Base-by-base conservation (phyloP, 2,888 invertebrate genomes). In the Bibio marci region DNA sequence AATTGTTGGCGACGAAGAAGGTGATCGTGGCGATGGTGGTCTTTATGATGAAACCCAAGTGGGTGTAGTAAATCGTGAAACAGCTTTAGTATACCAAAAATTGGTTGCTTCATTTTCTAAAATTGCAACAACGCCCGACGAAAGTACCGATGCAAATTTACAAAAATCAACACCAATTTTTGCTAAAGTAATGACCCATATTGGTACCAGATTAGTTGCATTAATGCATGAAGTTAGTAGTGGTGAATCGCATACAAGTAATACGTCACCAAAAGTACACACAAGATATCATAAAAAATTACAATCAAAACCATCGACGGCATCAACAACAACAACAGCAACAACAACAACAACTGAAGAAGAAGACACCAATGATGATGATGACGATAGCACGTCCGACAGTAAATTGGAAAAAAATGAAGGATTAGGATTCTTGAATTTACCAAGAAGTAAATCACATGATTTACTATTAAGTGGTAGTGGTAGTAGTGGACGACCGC, bases 201-300 rank as follows among this genome's bases (percentile, higher is more conserved):
- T 90, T 41, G 87, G 88, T 10, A 81, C 82, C 33, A 66, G 87
- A 18, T 61, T 90, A 43, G 86, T 87, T 19, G 86, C 87, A 1
- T 64, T 90, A 43, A 90, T 90, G 90, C 87, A 88, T 55, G 88
- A 90, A 56, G 88, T 88, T 2, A 85, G 83, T 13, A 82, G 79
- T 36, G 81, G 82, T 26, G 73, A 73, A 44, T 67, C 69, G 31
- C 69, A 69, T 45, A 63, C 66, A 6, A 67, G 67, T 32, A 69
- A 69, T 7, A 22, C 22, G 8, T 79, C 80, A 46, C 74, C 81
- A 1, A 65, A 70, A 47, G 66, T 68, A 7, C 47, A 53, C 1
- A 52, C 53, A 5, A 68, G 71, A 41, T 69, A 72, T 47, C 70
- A 70, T 47, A 63, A 71, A 36, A 59, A 70, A 30, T 52, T 71